Base-by-base conservation (phyloP, 2,797 vertebrate genomes). In the Stomatorhinus walkeri region DNA sequence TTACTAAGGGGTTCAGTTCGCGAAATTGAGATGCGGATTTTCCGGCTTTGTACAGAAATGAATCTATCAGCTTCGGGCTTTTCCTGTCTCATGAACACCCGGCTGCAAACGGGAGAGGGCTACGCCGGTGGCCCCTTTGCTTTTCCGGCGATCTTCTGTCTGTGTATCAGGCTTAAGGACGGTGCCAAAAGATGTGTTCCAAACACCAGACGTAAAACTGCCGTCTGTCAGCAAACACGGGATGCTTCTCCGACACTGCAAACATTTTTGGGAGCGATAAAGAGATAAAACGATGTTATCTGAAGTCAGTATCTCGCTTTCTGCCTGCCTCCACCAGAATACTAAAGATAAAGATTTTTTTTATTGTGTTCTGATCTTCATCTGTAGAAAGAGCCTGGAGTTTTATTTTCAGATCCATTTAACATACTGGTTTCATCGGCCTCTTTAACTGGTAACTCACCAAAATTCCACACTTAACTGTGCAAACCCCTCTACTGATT, bases 261-360 rank as follows among this genome's bases (percentile, higher is more conserved):
- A 84, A 51, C 81, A 22, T 84, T 84, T 84, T 84, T 28, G 22
- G 48, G 81, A 84, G 43, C 43, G 81, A 84, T 49, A 84, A 49
- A 4, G 19, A 84, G n/a, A 48, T 48, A 48, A 43, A 12, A 48
- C 24, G n/a, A 12, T 84, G 19, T 48, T 40, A 52, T 54, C 48
- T 28, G 85, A 54, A 86, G 28, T 36, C 49, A 36, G 2, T 52
- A 52, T 56, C 46, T 10, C n/a, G 46, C 43, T 84, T 51, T 84
- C 81, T 84, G 48, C 46, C 19, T 81, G 76, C 76, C 7, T 46
- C 2, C 76, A 81, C 81, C 81, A 48, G 19, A 51, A 51, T 48
- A 84, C 46, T 48, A 51, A 84, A 84, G 43, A 84, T 86, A 56
- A 19, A 24, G 51, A 32, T 84, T 84, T 84, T 84, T 84, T 24